A percentile compares a stretch with the other conserved stretches of the same genome.
These are phyloP conservation scores for Scatophagus argus DNA, from an alignment of 2,113 vertebrate species.

Conservation along the genomic window DNA sequence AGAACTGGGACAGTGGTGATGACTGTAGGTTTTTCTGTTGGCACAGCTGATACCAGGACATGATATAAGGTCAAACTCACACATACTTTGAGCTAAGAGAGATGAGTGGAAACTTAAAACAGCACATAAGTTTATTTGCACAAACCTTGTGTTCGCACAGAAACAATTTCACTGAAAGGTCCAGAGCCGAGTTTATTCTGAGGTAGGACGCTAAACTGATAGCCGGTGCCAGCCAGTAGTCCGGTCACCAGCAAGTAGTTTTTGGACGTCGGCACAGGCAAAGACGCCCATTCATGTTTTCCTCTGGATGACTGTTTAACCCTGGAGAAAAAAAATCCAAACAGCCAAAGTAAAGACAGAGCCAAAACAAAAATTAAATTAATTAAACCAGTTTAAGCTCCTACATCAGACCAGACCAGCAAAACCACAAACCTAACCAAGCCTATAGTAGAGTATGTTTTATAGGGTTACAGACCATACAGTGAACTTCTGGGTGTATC, in stretches of 20 bases:
- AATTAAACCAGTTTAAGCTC: too few species aligned
- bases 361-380: too few species aligned
- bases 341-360: constrained; percentile 2
- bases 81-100: neutral
- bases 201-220: constrained; percentile 96
- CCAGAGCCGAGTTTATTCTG: constrained; percentile 97
- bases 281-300: constrained; percentile 93
- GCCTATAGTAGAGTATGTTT: too few species aligned
- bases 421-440: too few species aligned
- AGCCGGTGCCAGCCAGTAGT: constrained; percentile 86
- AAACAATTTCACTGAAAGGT: constrained; percentile 95
- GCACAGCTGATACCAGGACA: constrained; percentile 79
- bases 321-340: constrained; percentile 73
- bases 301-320: constrained; percentile 86
- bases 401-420: too few species aligned
- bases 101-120: neutral
- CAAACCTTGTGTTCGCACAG: constrained; percentile 89
- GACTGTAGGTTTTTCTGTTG: constrained; percentile 82
- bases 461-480: constrained; percentile 88
- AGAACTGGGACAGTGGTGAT: constrained; percentile 77
- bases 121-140: neutral
- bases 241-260: constrained; percentile 88
- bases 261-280: constrained; percentile 88
- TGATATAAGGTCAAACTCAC: constrained; percentile 2
- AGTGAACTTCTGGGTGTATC: constrained; percentile 94